Conservation (phyloP, 2,888 invertebrate genomes). For the Trachelus tabidus region DNA sequence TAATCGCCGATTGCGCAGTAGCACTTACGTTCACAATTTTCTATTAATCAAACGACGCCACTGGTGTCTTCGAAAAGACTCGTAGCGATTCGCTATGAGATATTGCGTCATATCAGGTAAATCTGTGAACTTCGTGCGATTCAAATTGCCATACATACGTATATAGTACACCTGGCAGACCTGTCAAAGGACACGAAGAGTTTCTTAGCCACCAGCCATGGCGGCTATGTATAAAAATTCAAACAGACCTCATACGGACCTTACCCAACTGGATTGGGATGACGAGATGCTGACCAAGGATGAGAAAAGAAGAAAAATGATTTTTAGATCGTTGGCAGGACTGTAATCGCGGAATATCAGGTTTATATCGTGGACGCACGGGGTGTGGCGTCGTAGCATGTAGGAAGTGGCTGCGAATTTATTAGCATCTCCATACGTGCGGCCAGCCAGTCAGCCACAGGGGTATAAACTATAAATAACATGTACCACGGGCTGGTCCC, state of each 20-base stretch:
- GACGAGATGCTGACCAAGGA: neutral
- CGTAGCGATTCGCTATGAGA: neutral
- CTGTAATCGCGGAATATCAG: neutral
- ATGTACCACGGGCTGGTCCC: neutral
- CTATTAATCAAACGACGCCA: neutral
- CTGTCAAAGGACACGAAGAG: neutral
- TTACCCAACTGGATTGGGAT: neutral
- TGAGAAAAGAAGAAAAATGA: neutral
- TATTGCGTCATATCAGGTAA: neutral
- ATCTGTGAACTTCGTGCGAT: neutral
- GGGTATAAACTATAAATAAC: slow-evolving; percentile 8
- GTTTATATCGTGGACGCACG: neutral
- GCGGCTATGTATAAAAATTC: neutral
- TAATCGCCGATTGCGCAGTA: slow-evolving; percentile 12
- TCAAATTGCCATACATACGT: neutral
- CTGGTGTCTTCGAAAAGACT: neutral
- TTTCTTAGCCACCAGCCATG: neutral
- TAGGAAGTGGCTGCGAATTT: slow-evolving; percentile 13
- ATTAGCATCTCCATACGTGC: slow-evolving; percentile 15
- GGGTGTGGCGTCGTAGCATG: slow-evolving; percentile 6
- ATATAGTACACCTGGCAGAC: too few species aligned
- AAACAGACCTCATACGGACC: neutral
- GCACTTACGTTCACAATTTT: neutral
- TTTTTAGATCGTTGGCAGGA: neutral
- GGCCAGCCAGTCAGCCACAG: slow-evolving; percentile 1